Conservation (phyloP, 2,113 vertebrate species). For the Bombycilla garrulus region DNA sequence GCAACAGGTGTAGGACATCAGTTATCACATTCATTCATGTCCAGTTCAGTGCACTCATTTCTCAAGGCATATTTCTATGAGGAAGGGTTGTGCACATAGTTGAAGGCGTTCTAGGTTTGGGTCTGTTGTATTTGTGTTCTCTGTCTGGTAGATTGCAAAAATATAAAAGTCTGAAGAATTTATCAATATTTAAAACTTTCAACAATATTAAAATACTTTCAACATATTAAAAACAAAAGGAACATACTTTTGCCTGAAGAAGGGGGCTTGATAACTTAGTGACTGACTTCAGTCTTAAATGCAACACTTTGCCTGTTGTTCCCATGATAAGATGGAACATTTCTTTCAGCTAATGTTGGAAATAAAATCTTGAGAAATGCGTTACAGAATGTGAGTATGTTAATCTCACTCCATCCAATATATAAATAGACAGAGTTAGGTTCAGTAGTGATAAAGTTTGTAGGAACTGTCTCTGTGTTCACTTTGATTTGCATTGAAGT, state of each 20-base stretch:
- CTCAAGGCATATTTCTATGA: background rate
- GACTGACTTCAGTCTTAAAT: background rate
- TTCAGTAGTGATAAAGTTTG: background rate
- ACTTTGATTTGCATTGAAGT: background rate
- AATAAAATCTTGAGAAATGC: background rate
- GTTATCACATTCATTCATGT: background rate
- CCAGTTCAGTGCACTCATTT: background rate
- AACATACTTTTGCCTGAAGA: rapidly evolving
- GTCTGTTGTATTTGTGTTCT: background rate
- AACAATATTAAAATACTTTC: background rate
- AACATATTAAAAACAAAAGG: background rate
- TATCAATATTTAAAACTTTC: background rate
- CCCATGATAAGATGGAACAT: background rate
- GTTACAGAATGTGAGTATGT: background rate
- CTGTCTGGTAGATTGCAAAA: background rate
- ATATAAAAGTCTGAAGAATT: background rate
- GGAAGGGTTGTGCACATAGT: background rate
- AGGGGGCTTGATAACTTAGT: background rate
- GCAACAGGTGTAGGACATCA: background rate
- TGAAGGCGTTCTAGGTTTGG: background rate
- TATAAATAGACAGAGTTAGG: background rate
- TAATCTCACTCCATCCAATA: background rate
- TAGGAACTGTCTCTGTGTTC: background rate
- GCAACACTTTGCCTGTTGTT: background rate
- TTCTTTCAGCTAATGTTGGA: background rate